Percentiles rank a stretch among this genome's conserved stretches.
Evolutionary conservation across 1,140 invertebrate genomes (phyloP).

Genomic region (Cyphomyrmex costatus): DNA sequence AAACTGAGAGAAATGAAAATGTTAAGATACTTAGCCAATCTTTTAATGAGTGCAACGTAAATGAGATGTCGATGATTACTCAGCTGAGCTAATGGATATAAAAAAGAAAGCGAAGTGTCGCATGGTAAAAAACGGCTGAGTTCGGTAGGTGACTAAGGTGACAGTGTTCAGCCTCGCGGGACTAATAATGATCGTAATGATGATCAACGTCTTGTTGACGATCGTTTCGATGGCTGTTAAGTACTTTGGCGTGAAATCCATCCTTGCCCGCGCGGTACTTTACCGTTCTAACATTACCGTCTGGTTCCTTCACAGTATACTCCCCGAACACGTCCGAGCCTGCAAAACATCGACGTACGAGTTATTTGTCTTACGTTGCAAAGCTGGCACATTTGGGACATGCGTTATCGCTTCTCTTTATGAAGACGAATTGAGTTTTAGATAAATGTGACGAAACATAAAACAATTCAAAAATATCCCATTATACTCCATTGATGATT

Average conservation of each 20-base stretch:
- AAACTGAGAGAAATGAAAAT: slow-evolving; percentile 9
- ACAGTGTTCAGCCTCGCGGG: neutral
- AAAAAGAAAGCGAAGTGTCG: neutral
- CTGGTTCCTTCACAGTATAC: slow-evolving; percentile 90
- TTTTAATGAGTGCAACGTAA: slow-evolving; percentile 40
- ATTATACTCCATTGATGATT: neutral
- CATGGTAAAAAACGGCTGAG: neutral
- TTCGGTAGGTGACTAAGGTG: slow-evolving; percentile 24
- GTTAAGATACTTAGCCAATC: neutral
- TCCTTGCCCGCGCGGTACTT: slow-evolving; percentile 83
- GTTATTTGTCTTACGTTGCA: slow-evolving; percentile 26
- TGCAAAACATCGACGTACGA: slow-evolving; percentile 73
- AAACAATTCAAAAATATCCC: neutral
- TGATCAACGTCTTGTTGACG: slow-evolving; percentile 52
- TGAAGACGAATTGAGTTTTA: slow-evolving; percentile 58
- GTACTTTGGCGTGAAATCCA: slow-evolving; percentile 89
- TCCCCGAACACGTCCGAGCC: slow-evolving; percentile 88
- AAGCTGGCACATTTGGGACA: slow-evolving; percentile 28
- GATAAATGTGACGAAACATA: neutral
- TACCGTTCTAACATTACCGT: slow-evolving; percentile 83
- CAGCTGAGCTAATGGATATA: slow-evolving; percentile 44
- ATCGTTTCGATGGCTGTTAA: slow-evolving; percentile 88
- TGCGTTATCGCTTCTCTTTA: slow-evolving; percentile 2
- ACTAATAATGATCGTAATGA: slow-evolving; percentile 4
- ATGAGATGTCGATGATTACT: slow-evolving; percentile 18